These are phyloP conservation scores for Stichodactyla mertensii DNA, from an alignment of 64 coral and sea anemone species.

Conservation along the genomic window DNA sequence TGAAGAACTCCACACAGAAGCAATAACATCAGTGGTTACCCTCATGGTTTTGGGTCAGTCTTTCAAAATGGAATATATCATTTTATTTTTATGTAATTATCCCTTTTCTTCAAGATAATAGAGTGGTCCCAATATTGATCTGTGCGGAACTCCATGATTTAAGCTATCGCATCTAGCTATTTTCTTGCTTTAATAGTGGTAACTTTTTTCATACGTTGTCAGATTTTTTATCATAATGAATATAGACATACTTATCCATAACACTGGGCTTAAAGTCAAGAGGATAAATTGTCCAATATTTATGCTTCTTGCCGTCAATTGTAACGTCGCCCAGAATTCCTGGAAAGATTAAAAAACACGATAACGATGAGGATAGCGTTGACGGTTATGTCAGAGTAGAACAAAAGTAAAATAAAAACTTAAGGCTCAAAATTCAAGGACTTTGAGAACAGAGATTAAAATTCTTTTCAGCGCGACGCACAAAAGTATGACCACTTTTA, in stretches of 20 bases:
- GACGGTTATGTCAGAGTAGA: background rate
- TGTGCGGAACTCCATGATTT: background rate
- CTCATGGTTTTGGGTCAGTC: too few species aligned
- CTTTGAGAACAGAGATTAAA: too few species aligned
- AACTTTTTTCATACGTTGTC: background rate
- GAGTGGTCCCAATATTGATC: background rate
- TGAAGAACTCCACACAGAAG: background rate
- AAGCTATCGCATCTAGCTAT: too few species aligned
- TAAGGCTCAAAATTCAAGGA: background rate
- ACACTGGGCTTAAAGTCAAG: slow-evolving; percentile 55
- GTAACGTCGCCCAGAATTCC: slow-evolving; percentile 56
- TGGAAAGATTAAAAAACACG: background rate
- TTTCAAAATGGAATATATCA: too few species aligned
- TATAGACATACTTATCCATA: slow-evolving; percentile 29
- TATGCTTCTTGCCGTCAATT: slow-evolving; percentile 25
- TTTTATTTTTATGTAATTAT: too few species aligned
- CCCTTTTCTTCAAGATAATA: background rate
- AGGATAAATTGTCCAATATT: slow-evolving; percentile 43
- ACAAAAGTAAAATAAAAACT: background rate
- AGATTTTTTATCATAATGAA: background rate
- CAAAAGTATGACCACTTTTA: too few species aligned
- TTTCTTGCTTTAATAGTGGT: too few species aligned
- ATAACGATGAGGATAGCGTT: background rate
- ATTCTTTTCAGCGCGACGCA: too few species aligned
- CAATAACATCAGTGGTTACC: background rate